phyloP scores from a whole-genome alignment of 2,113 vertebrate species.

The Gallinago media region DNA sequence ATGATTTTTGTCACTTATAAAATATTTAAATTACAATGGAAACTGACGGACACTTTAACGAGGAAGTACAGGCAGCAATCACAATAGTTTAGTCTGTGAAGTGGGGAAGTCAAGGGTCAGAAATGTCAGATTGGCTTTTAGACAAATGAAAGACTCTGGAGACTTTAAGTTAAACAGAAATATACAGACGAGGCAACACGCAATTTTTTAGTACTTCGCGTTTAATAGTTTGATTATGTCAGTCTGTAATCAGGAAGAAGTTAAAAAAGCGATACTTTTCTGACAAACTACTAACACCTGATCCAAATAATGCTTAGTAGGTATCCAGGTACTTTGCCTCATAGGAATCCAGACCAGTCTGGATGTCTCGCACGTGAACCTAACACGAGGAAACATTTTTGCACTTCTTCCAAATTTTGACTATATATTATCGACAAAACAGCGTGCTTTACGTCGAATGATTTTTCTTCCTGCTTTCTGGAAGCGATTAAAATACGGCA shows the following conservation, averaged over 20 bases:
- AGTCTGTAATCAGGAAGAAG: slow-evolving; percentile 26
- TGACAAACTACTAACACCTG: slow-evolving; percentile 24
- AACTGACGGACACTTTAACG: slow-evolving; percentile 70
- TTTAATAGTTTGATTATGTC: slow-evolving; percentile 14
- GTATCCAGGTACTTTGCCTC: not conserved
- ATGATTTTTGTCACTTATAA: slow-evolving; percentile 58
- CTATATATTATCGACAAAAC: not conserved
- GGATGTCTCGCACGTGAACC: not conserved
- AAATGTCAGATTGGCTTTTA: slow-evolving; percentile 76
- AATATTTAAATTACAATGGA: slow-evolving; percentile 75
- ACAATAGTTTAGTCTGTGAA: slow-evolving; percentile 69
- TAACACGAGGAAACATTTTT: not conserved
- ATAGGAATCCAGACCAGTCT: not conserved
- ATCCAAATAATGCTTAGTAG: not conserved
- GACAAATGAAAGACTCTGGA: slow-evolving; percentile 61
- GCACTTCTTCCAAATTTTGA: not conserved
- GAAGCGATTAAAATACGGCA: not conserved
- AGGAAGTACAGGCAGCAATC: slow-evolving; percentile 70
- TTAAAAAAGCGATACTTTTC: not conserved
- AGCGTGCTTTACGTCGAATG: not conserved
- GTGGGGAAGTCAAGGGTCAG: slow-evolving; percentile 75
- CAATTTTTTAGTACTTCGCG: slow-evolving; percentile 18
- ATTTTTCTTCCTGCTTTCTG: not conserved
- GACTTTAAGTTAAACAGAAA: slow-evolving; percentile 54
- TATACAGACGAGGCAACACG: slow-evolving; percentile 14